Evolutionary conservation across 1,140 invertebrate species (phyloP), one percentile per base, ranked within the genome.

Genomic region (Drosophila ohnishii): DNA sequence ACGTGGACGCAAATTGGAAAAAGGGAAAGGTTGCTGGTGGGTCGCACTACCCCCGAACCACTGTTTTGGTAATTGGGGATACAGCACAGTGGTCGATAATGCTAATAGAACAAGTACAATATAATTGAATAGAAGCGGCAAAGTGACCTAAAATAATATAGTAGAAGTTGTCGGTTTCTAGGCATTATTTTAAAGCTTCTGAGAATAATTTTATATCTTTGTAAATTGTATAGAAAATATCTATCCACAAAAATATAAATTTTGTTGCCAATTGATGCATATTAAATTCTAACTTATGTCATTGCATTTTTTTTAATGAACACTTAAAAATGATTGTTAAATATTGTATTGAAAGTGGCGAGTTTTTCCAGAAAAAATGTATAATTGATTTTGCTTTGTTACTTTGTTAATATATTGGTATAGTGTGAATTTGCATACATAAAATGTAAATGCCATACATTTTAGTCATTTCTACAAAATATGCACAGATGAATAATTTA

Each of bases 1-100:
- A 77, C 75, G 30, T 61, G 60, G 56, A 77, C 74, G 57, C 75
- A 77, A 77, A 61, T 44, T 60, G 75, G 39, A 37, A 61, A 25
- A 58, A 40, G 72, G 72, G 53, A 75, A 56, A 70, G 57, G 58
- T 56, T 42, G 28, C 19, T 13, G 51, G 51, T 37, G 51, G 16
- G 19, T 34, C 19, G 48, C 57, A 45, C 44, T 22, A 42, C 40
- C 72, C 65, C 65, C 65, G 35, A 30, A 50, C 57, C 74, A 42
- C 16, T 42, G 39, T 40, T 76, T 56, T 9, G 51, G 59, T 77
- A 77, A 77, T 77, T 77, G 75, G 74, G 58, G 22, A 58, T 55
- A 5, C 28, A 22, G 51, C 19, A 70, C 64, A 47, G 66, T 71
- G 65, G 67, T 37, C 28, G 30, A 19, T 13, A 60, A 5, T 28